A percentile compares a stretch with the other conserved stretches of the same genome.
Conservation (phyloP, 2,797 vertebrate genomes). For the Acridotheres tristis region DNA sequence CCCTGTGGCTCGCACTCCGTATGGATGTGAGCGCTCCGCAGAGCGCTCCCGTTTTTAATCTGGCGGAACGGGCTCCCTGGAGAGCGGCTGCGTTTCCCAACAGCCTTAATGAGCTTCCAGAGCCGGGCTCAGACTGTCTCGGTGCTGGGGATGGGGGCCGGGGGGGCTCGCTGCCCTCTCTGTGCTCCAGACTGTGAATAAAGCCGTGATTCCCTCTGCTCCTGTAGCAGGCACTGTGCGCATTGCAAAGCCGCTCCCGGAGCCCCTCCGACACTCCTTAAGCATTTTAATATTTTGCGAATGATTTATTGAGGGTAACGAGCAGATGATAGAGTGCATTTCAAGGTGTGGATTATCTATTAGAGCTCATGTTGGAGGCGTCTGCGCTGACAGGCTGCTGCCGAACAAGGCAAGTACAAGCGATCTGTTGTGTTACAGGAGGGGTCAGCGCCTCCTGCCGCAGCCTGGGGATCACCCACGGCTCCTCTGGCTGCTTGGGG, state of each 20-base stretch:
- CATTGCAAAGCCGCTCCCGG: not conserved
- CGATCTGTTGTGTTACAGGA: not conserved
- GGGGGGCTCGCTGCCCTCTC: not conserved
- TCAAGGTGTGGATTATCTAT: constrained; percentile 25
- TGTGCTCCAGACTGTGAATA: constrained; percentile 11
- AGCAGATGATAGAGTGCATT: constrained; percentile 34
- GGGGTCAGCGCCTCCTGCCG: not conserved
- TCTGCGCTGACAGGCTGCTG: not conserved
- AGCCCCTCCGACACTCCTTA: not conserved
- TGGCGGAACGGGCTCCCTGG: not conserved
- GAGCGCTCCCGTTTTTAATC: not conserved
- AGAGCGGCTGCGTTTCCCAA: not conserved
- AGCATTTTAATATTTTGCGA: constrained; percentile 16
- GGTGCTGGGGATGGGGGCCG: not conserved
- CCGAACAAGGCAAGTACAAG: not conserved
- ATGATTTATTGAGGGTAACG: constrained; percentile 48
- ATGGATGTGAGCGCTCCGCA: not conserved
- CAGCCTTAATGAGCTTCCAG: not conserved
- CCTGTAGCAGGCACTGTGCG: not conserved
- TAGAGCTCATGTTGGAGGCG: not conserved
- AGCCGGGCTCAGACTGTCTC: not conserved
- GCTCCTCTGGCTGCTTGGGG: too few species aligned
- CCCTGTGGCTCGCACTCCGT: not conserved
- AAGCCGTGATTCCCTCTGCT: not conserved
- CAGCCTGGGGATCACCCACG: too few species aligned